phyloP scores from a whole-genome alignment of 2,797 vertebrate genomes.

The Myripristis jacobus region DNA sequence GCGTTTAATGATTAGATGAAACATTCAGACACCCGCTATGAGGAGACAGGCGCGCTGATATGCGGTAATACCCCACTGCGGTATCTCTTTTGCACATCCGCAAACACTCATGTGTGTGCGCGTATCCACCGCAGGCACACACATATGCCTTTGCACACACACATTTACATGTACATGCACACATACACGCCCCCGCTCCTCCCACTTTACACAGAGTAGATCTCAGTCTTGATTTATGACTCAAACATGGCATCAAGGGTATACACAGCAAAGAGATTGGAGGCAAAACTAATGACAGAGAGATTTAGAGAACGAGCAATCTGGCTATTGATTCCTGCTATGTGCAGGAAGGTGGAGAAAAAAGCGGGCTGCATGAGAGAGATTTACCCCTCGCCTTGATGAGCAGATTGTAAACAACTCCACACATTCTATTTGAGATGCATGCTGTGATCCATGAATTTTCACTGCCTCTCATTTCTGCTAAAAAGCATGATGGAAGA shows the following conservation, averaged over 20 bases:
- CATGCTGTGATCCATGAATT: conserved; percentile 48
- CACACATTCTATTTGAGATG: conserved; percentile 33
- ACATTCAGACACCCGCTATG: conserved; percentile 66
- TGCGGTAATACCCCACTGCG: conserved; percentile 57
- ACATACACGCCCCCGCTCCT: conserved; percentile 20
- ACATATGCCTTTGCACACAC: conserved; percentile 5
- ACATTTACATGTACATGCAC: conserved; percentile 6
- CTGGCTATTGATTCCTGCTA: conserved; percentile 69
- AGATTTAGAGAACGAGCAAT: conserved; percentile 53
- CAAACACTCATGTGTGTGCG: conserved; percentile 55
- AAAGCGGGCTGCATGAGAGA: conserved; percentile 45
- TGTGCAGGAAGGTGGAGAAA: conserved; percentile 61
- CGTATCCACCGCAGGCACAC: conserved; percentile 10
- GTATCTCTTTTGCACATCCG: conserved; percentile 33
- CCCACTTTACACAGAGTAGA: conserved; percentile 22
- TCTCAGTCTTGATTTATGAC: conserved; percentile 61
- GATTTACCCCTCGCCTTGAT: conserved; percentile 60
- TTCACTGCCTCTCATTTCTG: conserved; percentile 34
- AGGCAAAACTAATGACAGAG: conserved; percentile 60
- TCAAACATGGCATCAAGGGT: conserved; percentile 57
- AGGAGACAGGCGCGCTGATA: conserved; percentile 61
- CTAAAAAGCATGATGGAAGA: conserved; percentile 43
- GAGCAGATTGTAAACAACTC: conserved; percentile 67
- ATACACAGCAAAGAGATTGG: conserved; percentile 55
- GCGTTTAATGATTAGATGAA: conserved; percentile 81